Conservation (phyloP, 1,140 invertebrate species). For the Rhopalosiphum maidis region DNA sequence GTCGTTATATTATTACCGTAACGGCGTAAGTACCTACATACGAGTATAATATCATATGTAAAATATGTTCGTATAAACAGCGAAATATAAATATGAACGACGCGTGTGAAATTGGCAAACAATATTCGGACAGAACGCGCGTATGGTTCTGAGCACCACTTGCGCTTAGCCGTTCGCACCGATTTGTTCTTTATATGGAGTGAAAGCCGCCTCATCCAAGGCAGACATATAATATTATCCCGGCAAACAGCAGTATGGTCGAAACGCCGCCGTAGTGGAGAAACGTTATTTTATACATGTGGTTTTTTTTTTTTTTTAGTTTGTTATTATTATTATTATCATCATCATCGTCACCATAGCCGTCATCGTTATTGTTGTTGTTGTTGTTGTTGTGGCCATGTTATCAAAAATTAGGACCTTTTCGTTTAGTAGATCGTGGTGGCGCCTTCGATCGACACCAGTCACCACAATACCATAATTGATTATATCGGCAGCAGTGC, state of each 20-base stretch:
- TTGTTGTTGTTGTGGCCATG: neutral
- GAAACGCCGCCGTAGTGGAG: conserved; percentile 3
- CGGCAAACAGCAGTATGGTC: conserved; percentile 15
- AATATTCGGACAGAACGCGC: conserved; percentile 19
- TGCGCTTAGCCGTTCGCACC: conserved; percentile 37
- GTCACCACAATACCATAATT: neutral
- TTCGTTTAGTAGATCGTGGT: neutral
- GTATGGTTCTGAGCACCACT: conserved; percentile 49
- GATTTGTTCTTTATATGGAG: conserved; percentile 58
- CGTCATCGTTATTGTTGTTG: neutral
- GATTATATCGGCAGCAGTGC: too few relatives aligned
- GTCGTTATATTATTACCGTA: neutral
- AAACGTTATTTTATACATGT: conserved; percentile 25
- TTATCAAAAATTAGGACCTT: neutral
- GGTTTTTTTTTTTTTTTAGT: conserved; percentile 58
- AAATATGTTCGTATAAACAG: too few relatives aligned
- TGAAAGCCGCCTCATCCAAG: conserved; percentile 56
- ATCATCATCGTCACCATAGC: neutral
- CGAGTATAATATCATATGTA: too few relatives aligned
- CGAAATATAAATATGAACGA: neutral
- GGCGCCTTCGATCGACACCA: neutral
- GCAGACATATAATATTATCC: conserved; percentile 41
- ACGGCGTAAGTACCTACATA: too few relatives aligned
- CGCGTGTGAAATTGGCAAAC: neutral
- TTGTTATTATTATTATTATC: conserved; percentile 4